Percentiles rank a stretch among this genome's conserved stretches.
These are phyloP conservation scores for Prunella himalayana DNA, from an alignment of 2,113 vertebrate genomes.

Conservation along the genomic window DNA sequence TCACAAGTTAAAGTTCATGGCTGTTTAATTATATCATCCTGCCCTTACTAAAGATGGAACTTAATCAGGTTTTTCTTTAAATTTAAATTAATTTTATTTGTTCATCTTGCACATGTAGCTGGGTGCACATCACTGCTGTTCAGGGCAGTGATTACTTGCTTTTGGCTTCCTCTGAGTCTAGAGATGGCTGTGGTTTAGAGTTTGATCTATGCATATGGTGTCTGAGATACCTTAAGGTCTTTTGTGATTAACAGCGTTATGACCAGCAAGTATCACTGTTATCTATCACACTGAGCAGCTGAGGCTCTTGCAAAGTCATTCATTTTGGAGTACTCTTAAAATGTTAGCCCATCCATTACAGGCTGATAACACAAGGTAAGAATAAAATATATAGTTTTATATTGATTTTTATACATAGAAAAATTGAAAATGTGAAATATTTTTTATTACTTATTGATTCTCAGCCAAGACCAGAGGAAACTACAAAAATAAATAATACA, in stretches of 20 bases:
- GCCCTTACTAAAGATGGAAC: not conserved
- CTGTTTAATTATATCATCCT: not conserved
- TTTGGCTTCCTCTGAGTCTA: not conserved
- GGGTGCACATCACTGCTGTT: not conserved
- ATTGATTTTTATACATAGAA: constrained; percentile 26
- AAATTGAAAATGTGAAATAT: constrained; percentile 36
- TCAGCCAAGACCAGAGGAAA: not conserved
- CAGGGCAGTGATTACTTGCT: not conserved
- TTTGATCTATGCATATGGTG: not conserved
- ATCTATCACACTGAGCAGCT: not conserved
- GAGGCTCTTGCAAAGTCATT: not conserved
- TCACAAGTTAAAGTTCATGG: not conserved
- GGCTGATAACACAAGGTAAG: not conserved
- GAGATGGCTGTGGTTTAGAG: not conserved
- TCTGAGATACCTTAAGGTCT: not conserved
- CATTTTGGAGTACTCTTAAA: not conserved
- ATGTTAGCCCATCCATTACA: not conserved
- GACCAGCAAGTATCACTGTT: not conserved
- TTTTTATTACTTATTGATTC: constrained; percentile 34
- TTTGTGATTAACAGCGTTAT: not conserved
- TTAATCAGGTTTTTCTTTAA: not conserved
- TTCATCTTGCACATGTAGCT: not conserved
- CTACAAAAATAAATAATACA: constrained; percentile 40
- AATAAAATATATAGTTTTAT: not conserved
- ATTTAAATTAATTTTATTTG: not conserved